These are phyloP conservation scores for Drosophila persimilis DNA, from an alignment of 1,140 invertebrate genomes.

Conservation along the genomic window DNA sequence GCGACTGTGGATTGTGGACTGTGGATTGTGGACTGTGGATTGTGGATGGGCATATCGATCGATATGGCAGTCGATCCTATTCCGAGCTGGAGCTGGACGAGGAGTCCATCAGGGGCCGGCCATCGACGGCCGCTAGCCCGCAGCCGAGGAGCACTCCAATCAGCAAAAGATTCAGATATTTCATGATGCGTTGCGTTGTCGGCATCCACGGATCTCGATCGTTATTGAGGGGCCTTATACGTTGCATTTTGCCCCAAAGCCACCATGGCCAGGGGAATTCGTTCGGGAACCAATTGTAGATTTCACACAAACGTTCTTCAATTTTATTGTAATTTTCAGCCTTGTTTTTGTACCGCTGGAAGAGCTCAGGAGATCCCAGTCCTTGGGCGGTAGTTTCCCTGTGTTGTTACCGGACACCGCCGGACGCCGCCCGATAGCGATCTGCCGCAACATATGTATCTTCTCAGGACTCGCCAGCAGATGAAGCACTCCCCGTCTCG, in stretches of 20 bases:
- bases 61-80: no score
- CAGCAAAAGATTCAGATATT: neutral
- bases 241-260: no score
- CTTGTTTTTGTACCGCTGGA: no score
- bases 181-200: neutral
- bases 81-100: neutral
- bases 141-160: conserved; percentile 2
- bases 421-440: conserved; percentile 14
- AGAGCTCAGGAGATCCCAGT: no score
- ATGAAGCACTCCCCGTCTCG: conserved; percentile 20
- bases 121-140: neutral
- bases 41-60: no score
- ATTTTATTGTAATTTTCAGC: no score
- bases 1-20: neutral
- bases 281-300: conserved; percentile 5
- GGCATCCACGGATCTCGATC: no score
- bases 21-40: neutral
- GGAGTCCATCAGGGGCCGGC: neutral
- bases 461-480: conserved; percentile 36
- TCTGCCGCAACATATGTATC: conserved; percentile 51
- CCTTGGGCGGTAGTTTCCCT: no score
- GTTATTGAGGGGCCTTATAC: no score
- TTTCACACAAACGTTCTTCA: neutral
- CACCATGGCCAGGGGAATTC: no score
- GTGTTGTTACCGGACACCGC: no score